Evolutionary conservation across 2,113 vertebrate species (phyloP), one percentile per base, ranked within the genome.

Genomic region (Ramphastos sulfuratus): DNA sequence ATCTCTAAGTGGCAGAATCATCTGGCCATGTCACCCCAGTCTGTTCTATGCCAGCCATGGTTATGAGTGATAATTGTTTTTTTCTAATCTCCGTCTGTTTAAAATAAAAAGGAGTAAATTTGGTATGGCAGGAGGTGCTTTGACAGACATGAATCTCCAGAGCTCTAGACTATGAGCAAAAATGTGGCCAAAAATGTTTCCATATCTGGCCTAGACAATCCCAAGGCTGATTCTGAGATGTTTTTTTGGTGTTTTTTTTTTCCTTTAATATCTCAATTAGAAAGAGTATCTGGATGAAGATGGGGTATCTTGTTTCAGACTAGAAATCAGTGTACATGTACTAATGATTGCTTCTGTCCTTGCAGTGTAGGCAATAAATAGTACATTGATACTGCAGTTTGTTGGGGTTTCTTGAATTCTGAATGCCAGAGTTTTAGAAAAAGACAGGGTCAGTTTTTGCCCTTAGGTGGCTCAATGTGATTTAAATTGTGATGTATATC

Each of bases 41-140:
- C 87, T 92, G 84, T 91, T 84, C 77, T 78, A 20, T 75, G 58
- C 64, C 66, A 91, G 54, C 11, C 81, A 61, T 54, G 33, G 74
- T 79, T 83, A 85, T 54, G 73, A 90, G 73, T 61, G 81, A 85
- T 90, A 92, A 93, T 56, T 84, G 25, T 5, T 59, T 93, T 93
- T 82, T 82, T 84, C 63, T 82, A 56, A 56, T 91, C 48, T 88
- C 72, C 0, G 0, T 58, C 85, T 93, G 67, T 50, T 94, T 80
- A 80, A 90, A 92, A 90, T 87, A 77, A 93, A 69, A 20, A 30
- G 31, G 33, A 63, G 37, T 86, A 67, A 71, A 64, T 93, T 92
- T 79, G 60, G 15, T 59, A 9, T 1, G 4, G 54, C 81, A 78
- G 35, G 33, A 54, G 27, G n/a, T 61, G 9, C n/a, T 59, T 37